These are phyloP conservation scores for Myotis brandtii DNA, from an alignment of 2,113 vertebrate species.

Conservation along the genomic window DNA sequence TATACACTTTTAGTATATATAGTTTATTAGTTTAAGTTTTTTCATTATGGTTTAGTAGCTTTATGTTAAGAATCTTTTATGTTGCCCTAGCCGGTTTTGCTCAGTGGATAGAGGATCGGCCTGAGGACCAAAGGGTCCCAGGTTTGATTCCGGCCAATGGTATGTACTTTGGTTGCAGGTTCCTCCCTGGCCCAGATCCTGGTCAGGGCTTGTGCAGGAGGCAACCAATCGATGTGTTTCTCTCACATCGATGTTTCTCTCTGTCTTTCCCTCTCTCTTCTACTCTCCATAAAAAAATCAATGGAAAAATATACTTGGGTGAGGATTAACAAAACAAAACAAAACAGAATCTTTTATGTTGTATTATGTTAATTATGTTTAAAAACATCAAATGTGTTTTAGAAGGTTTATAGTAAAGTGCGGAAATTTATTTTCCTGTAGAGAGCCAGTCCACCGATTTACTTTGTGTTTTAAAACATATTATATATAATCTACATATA, in stretches of 20 bases:
- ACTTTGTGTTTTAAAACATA: not conserved
- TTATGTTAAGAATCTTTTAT: conserved; percentile 29
- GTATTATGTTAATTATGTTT: conserved; percentile 35
- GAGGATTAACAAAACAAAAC: too few species aligned
- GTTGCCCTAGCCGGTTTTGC: not conserved
- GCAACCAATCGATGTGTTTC: too few species aligned
- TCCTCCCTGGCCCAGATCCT: too few species aligned
- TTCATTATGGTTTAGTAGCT: conserved; percentile 1
- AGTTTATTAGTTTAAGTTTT: conserved; percentile 25
- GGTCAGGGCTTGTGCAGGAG: too few species aligned
- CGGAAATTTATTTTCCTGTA: conserved; percentile 1
- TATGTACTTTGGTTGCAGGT: too few species aligned
- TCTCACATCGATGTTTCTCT: too few species aligned
- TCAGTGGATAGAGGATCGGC: too few species aligned
- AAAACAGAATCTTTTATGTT: conserved; percentile 1
- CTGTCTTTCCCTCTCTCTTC: too few species aligned
- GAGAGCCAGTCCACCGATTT: conserved; percentile 3
- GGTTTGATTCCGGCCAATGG: too few species aligned
- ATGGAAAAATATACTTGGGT: too few species aligned
- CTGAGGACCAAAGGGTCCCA: too few species aligned
- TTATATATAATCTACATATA: not conserved
- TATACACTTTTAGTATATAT: not conserved
- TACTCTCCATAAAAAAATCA: too few species aligned
- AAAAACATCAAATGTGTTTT: not conserved
- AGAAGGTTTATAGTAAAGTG: conserved; percentile 25